Conservation (phyloP, 2,888 invertebrate species). For the Argynnis bischoffii region DNA sequence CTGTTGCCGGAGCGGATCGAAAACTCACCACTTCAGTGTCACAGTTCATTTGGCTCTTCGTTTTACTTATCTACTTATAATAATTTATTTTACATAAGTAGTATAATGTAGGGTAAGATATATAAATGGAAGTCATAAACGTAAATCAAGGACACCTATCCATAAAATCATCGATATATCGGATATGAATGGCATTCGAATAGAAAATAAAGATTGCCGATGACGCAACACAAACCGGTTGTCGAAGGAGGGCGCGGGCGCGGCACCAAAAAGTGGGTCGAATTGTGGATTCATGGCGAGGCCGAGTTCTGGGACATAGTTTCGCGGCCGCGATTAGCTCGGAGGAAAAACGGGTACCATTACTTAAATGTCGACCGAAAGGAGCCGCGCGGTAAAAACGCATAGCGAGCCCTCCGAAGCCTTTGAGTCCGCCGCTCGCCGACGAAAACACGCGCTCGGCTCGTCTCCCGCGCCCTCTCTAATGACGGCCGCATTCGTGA, state of each 20-base stretch:
- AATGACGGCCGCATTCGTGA: slow-evolving; percentile 3
- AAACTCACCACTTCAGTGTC: not conserved
- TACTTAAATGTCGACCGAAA: slow-evolving; percentile 63
- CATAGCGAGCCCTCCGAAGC: slow-evolving; percentile 45
- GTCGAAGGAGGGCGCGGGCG: slow-evolving; percentile 30
- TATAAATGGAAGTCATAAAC: not conserved
- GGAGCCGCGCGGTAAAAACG: slow-evolving; percentile 64
- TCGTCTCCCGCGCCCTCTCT: not conserved
- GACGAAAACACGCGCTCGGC: not conserved
- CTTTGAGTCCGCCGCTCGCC: slow-evolving; percentile 38
- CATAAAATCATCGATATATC: not conserved
- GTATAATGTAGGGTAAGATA: not conserved
- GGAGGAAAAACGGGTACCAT: slow-evolving; percentile 59
- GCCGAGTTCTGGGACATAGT: slow-evolving; percentile 48
- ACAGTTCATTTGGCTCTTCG: not conserved
- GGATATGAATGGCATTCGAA: slow-evolving; percentile 32
- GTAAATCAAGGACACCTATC: slow-evolving; percentile 13
- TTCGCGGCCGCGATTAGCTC: slow-evolving; percentile 57
- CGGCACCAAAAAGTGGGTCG: slow-evolving; percentile 55
- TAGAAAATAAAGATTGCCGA: slow-evolving; percentile 23
- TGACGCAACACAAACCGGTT: slow-evolving; percentile 50
- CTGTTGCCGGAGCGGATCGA: not conserved
- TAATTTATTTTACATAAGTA: not conserved
- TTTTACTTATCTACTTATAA: not conserved
- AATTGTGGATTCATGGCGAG: slow-evolving; percentile 47